Evolutionary conservation across 1,140 invertebrate genomes (phyloP).

Genomic region (Heterodera schachtii): DNA sequence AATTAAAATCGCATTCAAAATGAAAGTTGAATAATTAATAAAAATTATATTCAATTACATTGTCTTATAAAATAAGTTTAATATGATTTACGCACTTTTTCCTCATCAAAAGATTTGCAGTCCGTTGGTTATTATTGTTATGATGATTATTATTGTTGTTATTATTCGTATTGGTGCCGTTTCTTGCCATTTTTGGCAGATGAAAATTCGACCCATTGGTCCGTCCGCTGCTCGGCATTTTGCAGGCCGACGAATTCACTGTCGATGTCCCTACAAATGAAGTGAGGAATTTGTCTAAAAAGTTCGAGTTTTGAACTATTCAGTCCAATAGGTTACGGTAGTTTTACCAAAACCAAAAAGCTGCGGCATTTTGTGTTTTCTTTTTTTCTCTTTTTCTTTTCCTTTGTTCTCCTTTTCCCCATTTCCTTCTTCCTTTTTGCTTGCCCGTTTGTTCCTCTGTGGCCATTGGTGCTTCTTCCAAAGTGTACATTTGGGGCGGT

Average conservation of each 20-base stretch:
- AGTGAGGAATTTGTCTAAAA: not conserved
- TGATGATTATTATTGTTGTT: conserved; percentile 6
- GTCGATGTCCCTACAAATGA: not conserved
- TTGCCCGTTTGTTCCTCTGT: conserved; percentile 15
- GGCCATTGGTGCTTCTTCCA: conserved; percentile 10
- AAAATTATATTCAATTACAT: too few relatives aligned
- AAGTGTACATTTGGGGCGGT: conserved; percentile 30
- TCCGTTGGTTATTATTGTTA: not conserved
- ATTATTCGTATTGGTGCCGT: not conserved
- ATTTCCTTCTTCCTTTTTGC: not conserved
- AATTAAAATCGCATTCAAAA: too few relatives aligned
- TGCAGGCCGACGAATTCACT: conserved; percentile 1
- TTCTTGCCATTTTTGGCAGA: not conserved
- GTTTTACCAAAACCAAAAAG: too few relatives aligned
- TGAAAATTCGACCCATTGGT: not conserved
- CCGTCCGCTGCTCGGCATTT: conserved; percentile 9
- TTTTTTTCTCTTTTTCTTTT: not conserved
- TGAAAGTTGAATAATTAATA: too few relatives aligned
- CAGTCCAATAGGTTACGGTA: too few relatives aligned
- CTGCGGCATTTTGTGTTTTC: too few relatives aligned
- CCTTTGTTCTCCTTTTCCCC: not conserved
- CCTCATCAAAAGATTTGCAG: not conserved
- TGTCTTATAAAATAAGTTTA: too few relatives aligned
- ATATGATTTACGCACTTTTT: not conserved
- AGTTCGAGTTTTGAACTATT: not conserved